A percentile compares a stretch with the other conserved stretches of the same genome.
Evolutionary conservation across 2,888 invertebrate genomes (phyloP).

Genomic region (Nymphalis polychloros): DNA sequence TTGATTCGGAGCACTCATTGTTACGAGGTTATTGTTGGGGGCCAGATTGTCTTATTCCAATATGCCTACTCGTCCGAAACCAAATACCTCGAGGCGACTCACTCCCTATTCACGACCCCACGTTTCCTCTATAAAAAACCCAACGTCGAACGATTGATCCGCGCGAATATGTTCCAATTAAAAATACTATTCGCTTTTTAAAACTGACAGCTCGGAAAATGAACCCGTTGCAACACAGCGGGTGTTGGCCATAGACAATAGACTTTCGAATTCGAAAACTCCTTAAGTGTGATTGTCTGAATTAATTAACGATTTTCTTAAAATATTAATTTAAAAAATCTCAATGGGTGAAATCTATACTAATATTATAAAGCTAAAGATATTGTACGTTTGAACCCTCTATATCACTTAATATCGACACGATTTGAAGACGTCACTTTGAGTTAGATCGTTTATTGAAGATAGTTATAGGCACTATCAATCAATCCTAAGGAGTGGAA

Average conservation of each 20-base stretch:
- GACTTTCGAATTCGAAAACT: constrained; percentile 16
- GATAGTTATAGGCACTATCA: no score
- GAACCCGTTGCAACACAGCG: constrained; percentile 50
- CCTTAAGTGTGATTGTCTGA: constrained; percentile 5
- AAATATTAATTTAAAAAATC: neutral
- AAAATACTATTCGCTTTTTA: constrained; percentile 47
- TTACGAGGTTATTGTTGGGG: constrained; percentile 50
- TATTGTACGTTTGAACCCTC: no score
- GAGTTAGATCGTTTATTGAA: no score
- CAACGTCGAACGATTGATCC: constrained; percentile 52
- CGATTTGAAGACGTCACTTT: no score
- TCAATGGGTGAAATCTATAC: no score
- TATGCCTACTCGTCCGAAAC: constrained; percentile 63
- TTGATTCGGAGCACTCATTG: constrained; percentile 14
- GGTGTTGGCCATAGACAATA: constrained; percentile 40
- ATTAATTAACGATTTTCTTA: constrained; percentile 10
- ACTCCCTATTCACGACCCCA: constrained; percentile 54
- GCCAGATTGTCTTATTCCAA: constrained; percentile 72
- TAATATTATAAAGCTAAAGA: no score
- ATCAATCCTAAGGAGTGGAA: no score
- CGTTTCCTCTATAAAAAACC: constrained; percentile 54
- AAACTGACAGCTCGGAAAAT: constrained; percentile 46
- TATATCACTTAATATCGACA: no score
- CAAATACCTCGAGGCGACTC: constrained; percentile 71
- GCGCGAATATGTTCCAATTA: constrained; percentile 78